Evolutionary conservation across 2,888 invertebrate genomes (phyloP).

Genomic region (Caenorhabditis sulstoni): DNA sequence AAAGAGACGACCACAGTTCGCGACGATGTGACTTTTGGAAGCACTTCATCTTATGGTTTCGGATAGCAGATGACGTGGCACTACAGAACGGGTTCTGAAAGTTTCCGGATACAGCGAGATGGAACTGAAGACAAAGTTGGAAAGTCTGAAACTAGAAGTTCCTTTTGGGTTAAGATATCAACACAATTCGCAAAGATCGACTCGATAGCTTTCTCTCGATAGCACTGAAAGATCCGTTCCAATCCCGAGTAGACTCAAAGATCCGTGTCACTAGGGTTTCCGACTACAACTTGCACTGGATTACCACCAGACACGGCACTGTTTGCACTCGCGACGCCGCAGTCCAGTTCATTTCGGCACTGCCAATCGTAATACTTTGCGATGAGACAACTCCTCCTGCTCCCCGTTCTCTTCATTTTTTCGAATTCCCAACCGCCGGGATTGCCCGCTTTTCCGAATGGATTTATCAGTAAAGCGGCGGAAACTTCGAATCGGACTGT

Average conservation of each 20-base stretch:
- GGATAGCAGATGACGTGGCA: too few species aligned
- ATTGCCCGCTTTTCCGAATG: background rate
- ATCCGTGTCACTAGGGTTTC: conserved; percentile 10
- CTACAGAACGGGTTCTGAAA: too few species aligned
- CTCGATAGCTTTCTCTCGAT: too few species aligned
- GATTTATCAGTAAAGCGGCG: background rate
- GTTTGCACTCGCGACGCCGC: conserved; percentile 10
- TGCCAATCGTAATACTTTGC: background rate
- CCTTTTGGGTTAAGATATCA: too few species aligned
- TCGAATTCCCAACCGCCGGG: background rate
- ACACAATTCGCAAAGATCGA: too few species aligned
- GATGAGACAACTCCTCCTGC: background rate
- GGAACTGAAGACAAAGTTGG: too few species aligned
- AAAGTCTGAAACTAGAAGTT: too few species aligned
- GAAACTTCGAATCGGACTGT: conserved; percentile 9
- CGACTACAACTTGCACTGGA: background rate
- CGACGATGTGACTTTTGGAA: too few species aligned
- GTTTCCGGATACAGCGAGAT: too few species aligned
- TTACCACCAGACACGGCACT: conserved; percentile 11
- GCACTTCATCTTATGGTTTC: too few species aligned
- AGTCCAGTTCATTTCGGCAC: background rate
- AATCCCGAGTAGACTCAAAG: background rate
- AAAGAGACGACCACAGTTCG: too few species aligned
- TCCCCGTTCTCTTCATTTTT: background rate
- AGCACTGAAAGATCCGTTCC: too few species aligned